These are phyloP conservation scores for Brachyptera risi DNA, from an alignment of 2,888 invertebrate species.

Conservation along the genomic window DNA sequence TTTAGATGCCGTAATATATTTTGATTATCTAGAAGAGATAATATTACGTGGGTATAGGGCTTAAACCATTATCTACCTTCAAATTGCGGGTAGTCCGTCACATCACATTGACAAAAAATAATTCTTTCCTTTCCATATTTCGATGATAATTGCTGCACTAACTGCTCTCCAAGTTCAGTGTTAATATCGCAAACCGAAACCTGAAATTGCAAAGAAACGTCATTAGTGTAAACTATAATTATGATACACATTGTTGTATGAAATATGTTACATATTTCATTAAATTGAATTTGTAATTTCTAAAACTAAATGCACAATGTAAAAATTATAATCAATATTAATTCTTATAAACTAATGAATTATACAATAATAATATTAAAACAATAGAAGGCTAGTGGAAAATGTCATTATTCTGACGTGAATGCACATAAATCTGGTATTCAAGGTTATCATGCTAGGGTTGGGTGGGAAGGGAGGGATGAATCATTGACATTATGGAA, in stretches of 20 bases:
- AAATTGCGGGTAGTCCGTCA: slow-evolving; percentile 73
- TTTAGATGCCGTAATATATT: background rate
- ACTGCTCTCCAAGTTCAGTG: slow-evolving; percentile 63
- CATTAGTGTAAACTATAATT: background rate
- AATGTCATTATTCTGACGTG: no score
- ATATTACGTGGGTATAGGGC: background rate
- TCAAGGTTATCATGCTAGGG: no score
- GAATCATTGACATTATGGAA: no score
- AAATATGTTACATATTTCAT: no score
- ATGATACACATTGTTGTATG: no score
- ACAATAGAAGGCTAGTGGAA: no score
- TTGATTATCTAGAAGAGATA: background rate
- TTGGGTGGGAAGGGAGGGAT: no score
- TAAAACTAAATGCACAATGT: no score
- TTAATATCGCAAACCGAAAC: slow-evolving; percentile 72
- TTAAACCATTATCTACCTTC: slow-evolving; percentile 52
- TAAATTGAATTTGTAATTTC: background rate
- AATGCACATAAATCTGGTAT: no score
- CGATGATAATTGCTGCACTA: slow-evolving; percentile 58
- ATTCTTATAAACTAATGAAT: no score
- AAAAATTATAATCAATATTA: no score
- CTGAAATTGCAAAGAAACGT: slow-evolving; percentile 44
- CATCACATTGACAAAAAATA: slow-evolving; percentile 69
- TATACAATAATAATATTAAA: no score
- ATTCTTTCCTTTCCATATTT: slow-evolving; percentile 66